phyloP scores from a whole-genome alignment of 2,888 invertebrate species.

The Imbricaverruca yamaguchii region DNA sequence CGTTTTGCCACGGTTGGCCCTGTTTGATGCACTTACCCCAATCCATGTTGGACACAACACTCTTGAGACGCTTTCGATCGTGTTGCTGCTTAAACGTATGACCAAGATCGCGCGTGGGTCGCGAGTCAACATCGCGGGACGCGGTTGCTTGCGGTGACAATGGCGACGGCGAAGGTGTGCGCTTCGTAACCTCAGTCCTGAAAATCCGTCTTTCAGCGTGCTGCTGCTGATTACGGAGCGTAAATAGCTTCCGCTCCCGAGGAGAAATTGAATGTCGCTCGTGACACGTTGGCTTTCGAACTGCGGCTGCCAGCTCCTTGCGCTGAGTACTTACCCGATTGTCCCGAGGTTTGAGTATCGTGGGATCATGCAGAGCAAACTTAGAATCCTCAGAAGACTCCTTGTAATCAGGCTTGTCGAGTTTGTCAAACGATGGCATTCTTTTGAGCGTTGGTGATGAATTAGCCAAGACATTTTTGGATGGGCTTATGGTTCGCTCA shows the following conservation, averaged over 20 bases:
- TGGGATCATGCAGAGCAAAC: not conserved
- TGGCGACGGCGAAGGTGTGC: not conserved
- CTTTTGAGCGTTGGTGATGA: not conserved
- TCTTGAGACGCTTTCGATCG: not conserved
- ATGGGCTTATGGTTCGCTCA: not conserved
- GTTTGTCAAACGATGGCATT: not conserved
- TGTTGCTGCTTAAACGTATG: not conserved
- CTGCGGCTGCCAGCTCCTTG: not conserved
- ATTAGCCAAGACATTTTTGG: not conserved
- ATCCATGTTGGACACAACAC: not conserved
- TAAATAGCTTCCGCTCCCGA: not conserved
- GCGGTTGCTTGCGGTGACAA: not conserved
- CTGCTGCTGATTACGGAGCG: constrained; percentile 1
- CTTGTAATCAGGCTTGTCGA: not conserved
- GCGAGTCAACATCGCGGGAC: not conserved
- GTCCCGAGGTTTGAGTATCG: not conserved
- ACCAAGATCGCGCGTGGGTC: not conserved
- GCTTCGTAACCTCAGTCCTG: not conserved
- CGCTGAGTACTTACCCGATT: not conserved
- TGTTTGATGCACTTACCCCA: not conserved
- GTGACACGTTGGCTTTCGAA: not conserved
- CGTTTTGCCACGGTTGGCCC: not conserved
- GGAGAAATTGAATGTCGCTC: not conserved
- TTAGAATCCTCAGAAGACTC: constrained; percentile 5
- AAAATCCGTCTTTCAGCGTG: not conserved